Percentiles rank a stretch among this genome's conserved stretches.
Evolutionary conservation across 1,140 invertebrate genomes (phyloP).

Genomic region (Popillia japonica): DNA sequence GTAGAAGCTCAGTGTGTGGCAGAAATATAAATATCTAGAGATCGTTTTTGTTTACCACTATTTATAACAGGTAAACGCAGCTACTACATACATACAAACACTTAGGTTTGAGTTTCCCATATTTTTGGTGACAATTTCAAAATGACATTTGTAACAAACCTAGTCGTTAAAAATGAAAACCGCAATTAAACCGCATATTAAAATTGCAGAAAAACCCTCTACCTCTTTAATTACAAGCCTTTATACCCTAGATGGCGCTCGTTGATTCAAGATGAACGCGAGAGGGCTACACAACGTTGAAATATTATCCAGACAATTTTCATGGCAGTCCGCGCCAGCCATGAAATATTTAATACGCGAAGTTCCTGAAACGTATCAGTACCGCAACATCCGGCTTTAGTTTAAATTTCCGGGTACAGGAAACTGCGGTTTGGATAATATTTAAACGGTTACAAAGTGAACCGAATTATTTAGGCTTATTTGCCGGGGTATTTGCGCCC

Average conservation of each 20-base stretch:
- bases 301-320: constrained; percentile 28
- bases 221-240: not conserved
- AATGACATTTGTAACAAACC: not conserved
- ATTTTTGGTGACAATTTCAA: not conserved
- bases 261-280: not conserved
- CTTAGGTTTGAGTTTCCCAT: not conserved
- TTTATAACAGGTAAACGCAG: not conserved
- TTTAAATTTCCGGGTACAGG: constrained; percentile 26
- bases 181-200: not conserved
- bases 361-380: constrained; percentile 17
- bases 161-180: not conserved
- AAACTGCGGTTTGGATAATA: constrained; percentile 32
- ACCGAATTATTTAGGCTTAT: constrained; percentile 32
- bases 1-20: constrained; percentile 21
- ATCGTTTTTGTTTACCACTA: not conserved
- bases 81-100: not conserved
- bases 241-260: not conserved
- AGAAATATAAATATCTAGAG: not conserved
- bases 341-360: constrained; percentile 36
- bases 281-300: not conserved
- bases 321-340: not conserved
- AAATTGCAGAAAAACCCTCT: not conserved
- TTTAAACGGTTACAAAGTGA: constrained; percentile 33
- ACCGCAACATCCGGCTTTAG: constrained; percentile 30
- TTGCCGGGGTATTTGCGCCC: constrained; percentile 1